Evolutionary conservation across 2,888 invertebrate species (phyloP).

Genomic region (Bombylius major): DNA sequence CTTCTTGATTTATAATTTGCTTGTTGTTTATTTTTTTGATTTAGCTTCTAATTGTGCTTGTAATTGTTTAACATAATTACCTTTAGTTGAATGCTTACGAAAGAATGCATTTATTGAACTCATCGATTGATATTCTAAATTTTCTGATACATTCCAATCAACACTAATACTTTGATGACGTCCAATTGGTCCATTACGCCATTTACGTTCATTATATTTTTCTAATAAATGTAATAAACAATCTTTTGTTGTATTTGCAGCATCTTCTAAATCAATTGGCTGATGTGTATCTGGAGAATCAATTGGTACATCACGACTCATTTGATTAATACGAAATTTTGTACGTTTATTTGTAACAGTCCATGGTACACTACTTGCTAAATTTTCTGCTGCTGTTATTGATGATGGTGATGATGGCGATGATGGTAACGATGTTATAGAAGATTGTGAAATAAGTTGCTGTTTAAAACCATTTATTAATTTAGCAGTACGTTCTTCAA

Average conservation of each 20-base stretch:
- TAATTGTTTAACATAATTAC: slow-evolving; percentile 28
- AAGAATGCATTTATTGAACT: slow-evolving; percentile 71
- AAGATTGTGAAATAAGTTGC: slow-evolving; percentile 2
- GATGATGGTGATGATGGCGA: not conserved
- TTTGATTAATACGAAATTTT: slow-evolving; percentile 52
- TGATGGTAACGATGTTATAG: not conserved
- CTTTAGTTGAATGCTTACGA: slow-evolving; percentile 44
- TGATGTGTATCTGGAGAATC: slow-evolving; percentile 47
- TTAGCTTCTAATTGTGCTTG: slow-evolving; percentile 30
- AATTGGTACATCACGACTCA: slow-evolving; percentile 60
- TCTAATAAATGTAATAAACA: slow-evolving; percentile 59
- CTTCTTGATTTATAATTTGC: not conserved
- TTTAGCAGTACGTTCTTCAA: slow-evolving; percentile 2
- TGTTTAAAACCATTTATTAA: slow-evolving; percentile 4
- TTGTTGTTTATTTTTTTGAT: not conserved
- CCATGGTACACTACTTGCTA: slow-evolving; percentile 38
- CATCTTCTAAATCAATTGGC: slow-evolving; percentile 39
- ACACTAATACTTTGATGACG: slow-evolving; percentile 61
- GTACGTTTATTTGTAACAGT: slow-evolving; percentile 41
- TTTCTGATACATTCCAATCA: slow-evolving; percentile 61
- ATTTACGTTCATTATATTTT: slow-evolving; percentile 52
- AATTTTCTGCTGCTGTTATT: not conserved
- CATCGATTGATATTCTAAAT: slow-evolving; percentile 63
- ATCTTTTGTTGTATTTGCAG: slow-evolving; percentile 62
- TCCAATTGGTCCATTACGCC: slow-evolving; percentile 34